Evolutionary conservation across 1,140 invertebrate genomes (phyloP), one percentile per base, ranked within the genome.

Genomic region (Zeugodacus cucurbitae): DNA sequence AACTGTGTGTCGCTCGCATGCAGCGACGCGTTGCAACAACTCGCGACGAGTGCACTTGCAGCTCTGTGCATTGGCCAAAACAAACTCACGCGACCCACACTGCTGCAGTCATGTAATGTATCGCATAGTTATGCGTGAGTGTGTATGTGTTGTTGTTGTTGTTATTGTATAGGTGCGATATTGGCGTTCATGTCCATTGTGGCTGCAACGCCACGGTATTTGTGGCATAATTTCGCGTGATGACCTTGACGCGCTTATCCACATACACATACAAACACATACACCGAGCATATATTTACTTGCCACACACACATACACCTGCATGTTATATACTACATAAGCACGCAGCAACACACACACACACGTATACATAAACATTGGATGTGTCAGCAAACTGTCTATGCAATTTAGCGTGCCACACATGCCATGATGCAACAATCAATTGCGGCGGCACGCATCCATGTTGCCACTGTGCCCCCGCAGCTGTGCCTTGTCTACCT

Each of bases 201-300:
- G 37, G 74, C n/a, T n/a, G n/a, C n/a, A 54, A 41, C 74, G 74
- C 44, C 0, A 48, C 41, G 74, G 74, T 70, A 20, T 70, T 70
- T 70, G 64, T 82, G 74, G 74, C 74, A 82, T 82, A 82, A 82
- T 82, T 82, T 82, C 74, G 74, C 20, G 41, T 48, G 74, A 82
- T 54, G 74, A 82, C 74, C 74, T 82, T 82, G 74, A 82, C 44
- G 74, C 74, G 74, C 44, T 82, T 54, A 82, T 82, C 41, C 74
- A 82, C 5, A 26, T 3, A 70, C 74, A n/a, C 70, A 26, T 0
- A 10, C 34, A 8, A 22, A 26, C 26, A 62, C 48, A 54, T 17
- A 62, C 2, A 34, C 14, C 26, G 5, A 5, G 17, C 67, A 74
- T 41, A 41, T 22, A 32, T 22, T 11, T 41, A 74, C 34, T 20